Conservation (phyloP, 2,113 vertebrate species). For the Strix aluco region DNA sequence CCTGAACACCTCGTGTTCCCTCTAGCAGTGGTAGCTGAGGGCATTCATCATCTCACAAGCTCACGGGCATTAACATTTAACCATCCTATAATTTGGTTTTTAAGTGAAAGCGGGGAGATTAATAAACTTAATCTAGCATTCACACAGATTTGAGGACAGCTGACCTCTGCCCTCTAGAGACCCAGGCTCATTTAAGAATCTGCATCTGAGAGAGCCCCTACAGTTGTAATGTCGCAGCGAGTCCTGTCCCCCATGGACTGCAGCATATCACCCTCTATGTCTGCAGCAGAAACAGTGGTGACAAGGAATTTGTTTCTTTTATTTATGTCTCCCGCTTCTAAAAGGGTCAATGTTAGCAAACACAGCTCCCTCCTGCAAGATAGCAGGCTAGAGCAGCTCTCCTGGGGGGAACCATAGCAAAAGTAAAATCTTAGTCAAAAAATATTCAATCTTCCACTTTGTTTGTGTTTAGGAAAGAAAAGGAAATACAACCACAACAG, state of each 20-base stretch:
- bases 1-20: not conserved
- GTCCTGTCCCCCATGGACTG: not conserved
- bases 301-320: slow-evolving; percentile 3
- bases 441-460: not conserved
- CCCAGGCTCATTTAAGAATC: slow-evolving; percentile 26
- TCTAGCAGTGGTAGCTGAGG: not conserved
- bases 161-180: slow-evolving; percentile 62
- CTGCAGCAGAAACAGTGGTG: not conserved
- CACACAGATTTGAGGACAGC: slow-evolving; percentile 39
- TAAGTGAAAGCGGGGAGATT: slow-evolving; percentile 57
- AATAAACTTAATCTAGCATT: slow-evolving; percentile 61
- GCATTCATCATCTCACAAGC: not conserved
- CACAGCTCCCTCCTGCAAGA: slow-evolving; percentile 10
- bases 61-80: not conserved
- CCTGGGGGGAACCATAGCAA: not conserved
- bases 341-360: not conserved
- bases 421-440: not conserved
- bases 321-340: not conserved
- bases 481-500: not conserved
- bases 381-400: not conserved
- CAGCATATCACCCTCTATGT: not conserved
- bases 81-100: slow-evolving; percentile 43
- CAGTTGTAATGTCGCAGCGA: not conserved
- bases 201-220: slow-evolving; percentile 8
- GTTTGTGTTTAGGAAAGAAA: not conserved